Base-by-base conservation (phyloP, 2,113 vertebrate species). In the Echinops telfairi region DNA sequence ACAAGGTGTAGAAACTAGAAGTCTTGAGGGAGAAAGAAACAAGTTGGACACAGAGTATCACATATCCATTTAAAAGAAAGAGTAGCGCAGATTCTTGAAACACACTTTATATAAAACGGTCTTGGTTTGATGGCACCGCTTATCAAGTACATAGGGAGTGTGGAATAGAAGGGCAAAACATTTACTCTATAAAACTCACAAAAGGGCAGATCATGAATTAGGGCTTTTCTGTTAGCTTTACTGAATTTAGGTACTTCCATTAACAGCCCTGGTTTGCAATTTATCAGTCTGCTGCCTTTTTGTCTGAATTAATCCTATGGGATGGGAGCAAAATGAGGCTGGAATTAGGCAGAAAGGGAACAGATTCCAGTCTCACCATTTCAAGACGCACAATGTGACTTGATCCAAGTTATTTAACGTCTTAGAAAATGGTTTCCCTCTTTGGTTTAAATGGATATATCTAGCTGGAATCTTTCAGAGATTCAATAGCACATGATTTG, bases 261-360 rank as follows among this genome's bases (percentile, higher is more conserved):
- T 60, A 96, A 86, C 77, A 94, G 86, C 71, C 70, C 66, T 14
- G 15, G 87, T 85, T 84, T 89, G 38, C 22, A 86, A 71, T 84
- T 14, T 20, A 58, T n/a, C 58, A 36, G 64, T 58, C 38, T 93
- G 60, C 57, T 91, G 62, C 29, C 58, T 87, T 70, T 92, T 9
- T 62, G 53, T 77, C 70, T 62, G 8, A 27, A 43, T 58, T 57
- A 47, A 36, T 47, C 17, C 22, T 36, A 64, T 22, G 73, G 84
- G 15, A 86, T 23, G 81, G 23, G 75, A 93, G 23, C 29, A 86
- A 43, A 75, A 33, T 1, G 1, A 27, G 73, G 22, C 23, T 57
- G 38, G 36, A 81, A 78, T 62, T 14, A 87, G 36, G 33, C 22
- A 87, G 85, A 87, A 94, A 89, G 11, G 11, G 76, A 93, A 92